Percentiles rank a stretch among this genome's conserved stretches.
These are phyloP conservation scores for Asobara japonica DNA, from an alignment of 1,140 invertebrate genomes.

Conservation along the genomic window DNA sequence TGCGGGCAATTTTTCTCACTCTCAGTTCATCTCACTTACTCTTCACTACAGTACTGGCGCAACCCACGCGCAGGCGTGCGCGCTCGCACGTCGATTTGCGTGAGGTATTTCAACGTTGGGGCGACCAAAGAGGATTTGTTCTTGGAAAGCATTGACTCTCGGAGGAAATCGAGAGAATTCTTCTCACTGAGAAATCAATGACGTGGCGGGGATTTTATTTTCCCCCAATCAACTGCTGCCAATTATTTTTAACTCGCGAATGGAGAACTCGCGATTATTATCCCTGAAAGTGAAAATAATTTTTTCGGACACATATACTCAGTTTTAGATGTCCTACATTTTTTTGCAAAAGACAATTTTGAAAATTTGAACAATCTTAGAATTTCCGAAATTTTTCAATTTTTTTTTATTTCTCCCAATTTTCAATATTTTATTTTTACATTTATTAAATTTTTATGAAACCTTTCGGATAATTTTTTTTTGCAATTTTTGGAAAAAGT, in stretches of 20 bases:
- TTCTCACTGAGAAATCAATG: conserved; percentile 3
- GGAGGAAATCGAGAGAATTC: neutral
- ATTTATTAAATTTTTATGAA: neutral
- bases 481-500: neutral
- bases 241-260: no score
- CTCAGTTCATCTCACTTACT: neutral
- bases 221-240: no score
- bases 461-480: neutral
- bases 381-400: no score
- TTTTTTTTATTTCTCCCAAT: no score
- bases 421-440: neutral
- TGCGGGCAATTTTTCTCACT: neutral
- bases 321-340: no score
- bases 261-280: no score
- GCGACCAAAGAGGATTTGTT: conserved; percentile 4
- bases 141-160: neutral
- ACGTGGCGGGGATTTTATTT: neutral
- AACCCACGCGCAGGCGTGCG: conserved; percentile 5
- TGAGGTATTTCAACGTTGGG: neutral
- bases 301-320: neutral
- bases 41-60: neutral
- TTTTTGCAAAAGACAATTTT: no score
- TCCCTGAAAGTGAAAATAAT: no score
- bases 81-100: conserved; percentile 10
- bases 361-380: no score